Evolutionary conservation across 2,888 invertebrate species (phyloP).

Genomic region (Drosophila basisetae): DNA sequence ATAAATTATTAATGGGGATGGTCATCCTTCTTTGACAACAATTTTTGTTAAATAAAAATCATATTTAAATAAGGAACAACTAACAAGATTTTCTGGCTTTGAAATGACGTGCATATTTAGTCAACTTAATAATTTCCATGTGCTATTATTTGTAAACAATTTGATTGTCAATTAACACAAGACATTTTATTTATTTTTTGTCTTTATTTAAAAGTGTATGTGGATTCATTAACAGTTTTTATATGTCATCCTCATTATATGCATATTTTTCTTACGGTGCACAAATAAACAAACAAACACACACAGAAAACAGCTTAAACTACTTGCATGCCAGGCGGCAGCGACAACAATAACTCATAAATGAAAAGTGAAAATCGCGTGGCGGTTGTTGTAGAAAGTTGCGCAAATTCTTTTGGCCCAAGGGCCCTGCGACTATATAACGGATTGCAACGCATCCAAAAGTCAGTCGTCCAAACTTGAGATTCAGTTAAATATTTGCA

Average conservation of each 20-base stretch:
- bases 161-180: neutral
- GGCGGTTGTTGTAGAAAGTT: conserved; percentile 68
- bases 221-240: neutral
- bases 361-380: conserved; percentile 79
- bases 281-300: conserved; percentile 23
- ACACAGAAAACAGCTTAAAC: conserved; percentile 7
- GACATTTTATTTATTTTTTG: neutral
- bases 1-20: neutral
- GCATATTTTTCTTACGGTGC: conserved; percentile 8
- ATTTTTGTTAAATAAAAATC: neutral
- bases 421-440: conserved; percentile 47
- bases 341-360: conserved; percentile 73
- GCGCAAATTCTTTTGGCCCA: conserved; percentile 78
- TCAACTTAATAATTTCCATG: neutral
- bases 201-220: neutral
- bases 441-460: conserved; percentile 53
- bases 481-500: conserved; percentile 73
- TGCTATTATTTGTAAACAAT: neutral
- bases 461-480: conserved; percentile 39
- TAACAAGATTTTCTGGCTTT: neutral
- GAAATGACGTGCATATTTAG: neutral
- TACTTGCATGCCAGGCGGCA: conserved; percentile 13
- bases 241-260: neutral
- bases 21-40: neutral
- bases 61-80: no score